These are phyloP conservation scores for Centrocercus urophasianus DNA, from an alignment of 2,113 vertebrate species.

Conservation along the genomic window DNA sequence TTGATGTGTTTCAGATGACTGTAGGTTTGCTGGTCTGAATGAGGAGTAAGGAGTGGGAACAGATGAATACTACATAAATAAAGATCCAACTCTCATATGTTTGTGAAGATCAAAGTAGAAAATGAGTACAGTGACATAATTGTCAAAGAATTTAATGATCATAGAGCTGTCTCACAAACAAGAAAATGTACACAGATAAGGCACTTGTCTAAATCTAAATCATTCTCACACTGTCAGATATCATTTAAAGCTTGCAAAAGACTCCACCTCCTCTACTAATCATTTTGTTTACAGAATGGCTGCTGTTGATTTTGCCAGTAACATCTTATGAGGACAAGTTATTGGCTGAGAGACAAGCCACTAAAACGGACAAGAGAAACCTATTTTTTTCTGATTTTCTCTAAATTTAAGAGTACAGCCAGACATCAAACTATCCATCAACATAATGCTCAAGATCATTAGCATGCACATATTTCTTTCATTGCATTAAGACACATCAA, in stretches of 20 bases:
- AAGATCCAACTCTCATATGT: slow-evolving; percentile 14
- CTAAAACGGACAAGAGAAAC: not conserved
- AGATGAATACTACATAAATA: slow-evolving; percentile 50
- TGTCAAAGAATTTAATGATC: slow-evolving; percentile 32
- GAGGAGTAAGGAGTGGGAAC: slow-evolving; percentile 9
- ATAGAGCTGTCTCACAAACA: not conserved
- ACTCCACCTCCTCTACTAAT: not conserved
- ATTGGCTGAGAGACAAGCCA: not conserved
- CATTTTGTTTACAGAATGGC: not conserved
- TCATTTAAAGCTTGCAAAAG: not conserved
- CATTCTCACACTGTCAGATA: not conserved
- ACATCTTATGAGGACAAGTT: not conserved
- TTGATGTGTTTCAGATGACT: not conserved
- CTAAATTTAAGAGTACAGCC: not conserved
- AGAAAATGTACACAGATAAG: not conserved
- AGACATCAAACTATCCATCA: not conserved
- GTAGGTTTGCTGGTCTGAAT: not conserved
- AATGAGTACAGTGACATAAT: slow-evolving; percentile 15
- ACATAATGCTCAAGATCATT: not conserved
- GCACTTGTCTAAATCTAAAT: not conserved
- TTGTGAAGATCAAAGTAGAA: slow-evolving; percentile 45
- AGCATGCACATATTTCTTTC: not conserved
- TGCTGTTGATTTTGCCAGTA: not conserved
- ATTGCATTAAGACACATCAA: not conserved
- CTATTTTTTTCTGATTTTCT: not conserved